Evolutionary conservation across 2,888 invertebrate genomes (phyloP).

Genomic region (Pachymerium ferrugineum): DNA sequence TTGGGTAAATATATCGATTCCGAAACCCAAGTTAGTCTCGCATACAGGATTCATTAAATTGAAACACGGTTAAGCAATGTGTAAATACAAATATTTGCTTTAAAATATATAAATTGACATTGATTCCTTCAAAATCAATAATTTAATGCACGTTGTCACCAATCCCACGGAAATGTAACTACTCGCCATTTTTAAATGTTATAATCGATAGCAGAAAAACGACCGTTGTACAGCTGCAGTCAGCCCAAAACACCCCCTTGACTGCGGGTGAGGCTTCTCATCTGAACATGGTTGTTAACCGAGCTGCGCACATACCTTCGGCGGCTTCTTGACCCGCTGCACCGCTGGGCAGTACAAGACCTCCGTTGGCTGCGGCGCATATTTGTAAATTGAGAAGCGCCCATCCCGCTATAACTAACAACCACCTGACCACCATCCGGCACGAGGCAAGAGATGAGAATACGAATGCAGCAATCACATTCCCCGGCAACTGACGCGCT

Average conservation of each 20-base stretch:
- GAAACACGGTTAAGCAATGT: too few relatives aligned
- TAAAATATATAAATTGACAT: too few relatives aligned
- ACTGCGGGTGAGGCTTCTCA: not conserved
- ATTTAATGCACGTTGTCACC: too few relatives aligned
- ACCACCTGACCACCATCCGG: slow-evolving; percentile 27
- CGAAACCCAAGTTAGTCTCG: slow-evolving; percentile 3
- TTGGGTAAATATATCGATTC: not conserved
- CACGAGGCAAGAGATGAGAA: slow-evolving; percentile 4
- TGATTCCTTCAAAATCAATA: too few relatives aligned
- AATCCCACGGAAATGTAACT: too few relatives aligned
- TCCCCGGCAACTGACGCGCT: slow-evolving; percentile 8
- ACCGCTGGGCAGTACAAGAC: not conserved
- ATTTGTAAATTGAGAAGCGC: not conserved
- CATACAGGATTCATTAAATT: not conserved
- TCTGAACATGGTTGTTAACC: not conserved
- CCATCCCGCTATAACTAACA: slow-evolving; percentile 25
- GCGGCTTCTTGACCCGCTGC: not conserved
- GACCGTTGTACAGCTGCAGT: not conserved
- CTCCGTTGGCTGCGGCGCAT: not conserved
- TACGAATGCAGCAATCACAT: slow-evolving; percentile 16
- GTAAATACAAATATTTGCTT: not conserved
- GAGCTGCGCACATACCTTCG: slow-evolving; percentile 22
- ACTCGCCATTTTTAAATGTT: too few relatives aligned
- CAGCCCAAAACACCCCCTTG: not conserved
- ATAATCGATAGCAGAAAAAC: too few relatives aligned